phyloP scores from a whole-genome alignment of 2,113 vertebrate genomes.

The Cyanocitta stelleri region DNA sequence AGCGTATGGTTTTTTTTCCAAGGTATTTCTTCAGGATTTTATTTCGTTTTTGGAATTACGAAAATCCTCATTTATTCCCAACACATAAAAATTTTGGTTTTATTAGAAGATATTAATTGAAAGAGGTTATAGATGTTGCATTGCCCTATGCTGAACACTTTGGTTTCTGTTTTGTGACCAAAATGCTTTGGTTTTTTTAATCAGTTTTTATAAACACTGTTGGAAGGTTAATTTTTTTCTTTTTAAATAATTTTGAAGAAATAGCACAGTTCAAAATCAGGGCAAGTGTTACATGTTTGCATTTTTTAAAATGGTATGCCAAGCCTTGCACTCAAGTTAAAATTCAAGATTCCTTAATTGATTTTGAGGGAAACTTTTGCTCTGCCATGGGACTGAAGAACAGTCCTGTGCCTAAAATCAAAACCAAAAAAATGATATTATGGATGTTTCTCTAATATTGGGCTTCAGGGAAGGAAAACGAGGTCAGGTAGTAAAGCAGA shows the following conservation, averaged over 20 bases:
- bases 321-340: constrained; percentile 16
- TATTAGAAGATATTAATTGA: not conserved
- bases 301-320: not conserved
- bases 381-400: not conserved
- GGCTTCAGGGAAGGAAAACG: not conserved
- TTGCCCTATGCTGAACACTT: not conserved
- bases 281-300: not conserved
- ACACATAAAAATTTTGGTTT: not conserved
- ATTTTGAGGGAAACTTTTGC: not conserved
- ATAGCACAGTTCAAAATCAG: not conserved
- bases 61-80: not conserved
- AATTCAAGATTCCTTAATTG: not conserved
- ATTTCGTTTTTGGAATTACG: not conserved
- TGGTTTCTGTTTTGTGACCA: not conserved
- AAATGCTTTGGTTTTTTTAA: not conserved
- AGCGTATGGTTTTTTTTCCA: not conserved
- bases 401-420: not conserved
- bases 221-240: not conserved
- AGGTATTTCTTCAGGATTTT: not conserved
- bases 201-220: not conserved
- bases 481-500: not conserved
- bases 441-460: not conserved
- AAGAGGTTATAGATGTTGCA: not conserved
- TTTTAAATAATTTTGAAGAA: not conserved
- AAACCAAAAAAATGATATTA: not conserved